Conservation (phyloP, 2,797 vertebrate genomes). For the Acanthurus tractus region DNA sequence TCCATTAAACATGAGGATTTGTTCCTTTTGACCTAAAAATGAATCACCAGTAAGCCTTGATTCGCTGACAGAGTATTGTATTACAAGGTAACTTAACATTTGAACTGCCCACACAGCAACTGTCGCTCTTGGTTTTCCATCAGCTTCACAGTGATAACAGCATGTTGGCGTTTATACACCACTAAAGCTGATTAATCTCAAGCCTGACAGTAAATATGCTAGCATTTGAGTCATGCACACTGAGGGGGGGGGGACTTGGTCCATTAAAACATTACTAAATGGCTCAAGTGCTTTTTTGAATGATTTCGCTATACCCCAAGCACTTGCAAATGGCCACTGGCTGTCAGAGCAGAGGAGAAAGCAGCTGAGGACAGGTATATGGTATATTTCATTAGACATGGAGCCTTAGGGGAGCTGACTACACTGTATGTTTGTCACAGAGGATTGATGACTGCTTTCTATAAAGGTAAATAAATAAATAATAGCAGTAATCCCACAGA, state of each 20-base stretch:
- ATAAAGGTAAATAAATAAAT: conserved; percentile 83
- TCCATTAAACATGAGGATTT: conserved; percentile 67
- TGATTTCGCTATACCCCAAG: conserved; percentile 57
- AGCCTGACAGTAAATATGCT: conserved; percentile 71
- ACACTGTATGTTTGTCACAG: conserved; percentile 78
- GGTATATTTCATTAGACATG: conserved; percentile 81
- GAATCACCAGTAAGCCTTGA: conserved; percentile 56
- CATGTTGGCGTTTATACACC: conserved; percentile 72
- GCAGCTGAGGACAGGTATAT: conserved; percentile 79
- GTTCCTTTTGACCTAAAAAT: conserved; percentile 67
- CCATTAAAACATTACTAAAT: conserved; percentile 72
- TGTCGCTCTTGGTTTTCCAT: conserved; percentile 57
- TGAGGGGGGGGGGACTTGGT: conserved; percentile 37
- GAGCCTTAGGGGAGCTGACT: conserved; percentile 81
- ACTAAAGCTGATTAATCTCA: conserved; percentile 77
- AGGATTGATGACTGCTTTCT: conserved; percentile 83
- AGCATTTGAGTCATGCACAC: conserved; percentile 64
- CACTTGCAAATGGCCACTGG: conserved; percentile 64
- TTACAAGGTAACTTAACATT: conserved; percentile 73
- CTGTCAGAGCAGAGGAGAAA: conserved; percentile 59
- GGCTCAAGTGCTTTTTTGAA: conserved; percentile 70
- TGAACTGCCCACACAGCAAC: conserved; percentile 71
- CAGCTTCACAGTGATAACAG: conserved; percentile 72
- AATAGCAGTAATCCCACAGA: conserved; percentile 78
- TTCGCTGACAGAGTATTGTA: conserved; percentile 67